phyloP scores from a whole-genome alignment of 2,797 vertebrate genomes.

The Tauraco hartlaubi region DNA sequence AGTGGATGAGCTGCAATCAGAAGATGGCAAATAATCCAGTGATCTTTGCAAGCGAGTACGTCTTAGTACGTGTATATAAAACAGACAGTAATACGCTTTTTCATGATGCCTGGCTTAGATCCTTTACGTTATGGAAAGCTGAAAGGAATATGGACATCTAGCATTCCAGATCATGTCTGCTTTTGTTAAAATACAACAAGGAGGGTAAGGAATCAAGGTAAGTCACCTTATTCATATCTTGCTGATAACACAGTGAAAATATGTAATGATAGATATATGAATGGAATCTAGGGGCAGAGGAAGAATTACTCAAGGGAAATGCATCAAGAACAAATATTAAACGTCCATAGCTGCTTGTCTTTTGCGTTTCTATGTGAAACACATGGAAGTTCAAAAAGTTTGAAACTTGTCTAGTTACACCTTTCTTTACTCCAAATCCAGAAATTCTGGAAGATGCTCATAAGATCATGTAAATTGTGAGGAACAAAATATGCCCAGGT shows the following conservation, averaged over 20 bases:
- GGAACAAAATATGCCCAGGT: neutral
- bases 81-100: neutral
- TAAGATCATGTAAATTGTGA: neutral
- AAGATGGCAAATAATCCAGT: neutral
- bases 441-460: neutral
- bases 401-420: neutral
- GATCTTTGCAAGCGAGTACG: neutral
- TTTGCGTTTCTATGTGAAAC: neutral
- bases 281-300: neutral
- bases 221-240: neutral
- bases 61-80: neutral
- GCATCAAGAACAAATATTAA: neutral
- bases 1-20: neutral
- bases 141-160: neutral
- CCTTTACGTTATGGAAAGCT: neutral
- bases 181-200: neutral
- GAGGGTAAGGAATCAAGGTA: neutral
- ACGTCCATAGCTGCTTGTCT: neutral
- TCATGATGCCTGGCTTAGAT: neutral
- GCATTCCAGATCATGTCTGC: neutral
- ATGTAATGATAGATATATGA: neutral
- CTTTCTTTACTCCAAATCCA: neutral
- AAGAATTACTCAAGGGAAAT: neutral
- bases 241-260: neutral
- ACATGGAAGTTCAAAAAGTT: neutral